Evolutionary conservation across 2,797 vertebrate species (phyloP).

Genomic region (Taeniopygia guttata): DNA sequence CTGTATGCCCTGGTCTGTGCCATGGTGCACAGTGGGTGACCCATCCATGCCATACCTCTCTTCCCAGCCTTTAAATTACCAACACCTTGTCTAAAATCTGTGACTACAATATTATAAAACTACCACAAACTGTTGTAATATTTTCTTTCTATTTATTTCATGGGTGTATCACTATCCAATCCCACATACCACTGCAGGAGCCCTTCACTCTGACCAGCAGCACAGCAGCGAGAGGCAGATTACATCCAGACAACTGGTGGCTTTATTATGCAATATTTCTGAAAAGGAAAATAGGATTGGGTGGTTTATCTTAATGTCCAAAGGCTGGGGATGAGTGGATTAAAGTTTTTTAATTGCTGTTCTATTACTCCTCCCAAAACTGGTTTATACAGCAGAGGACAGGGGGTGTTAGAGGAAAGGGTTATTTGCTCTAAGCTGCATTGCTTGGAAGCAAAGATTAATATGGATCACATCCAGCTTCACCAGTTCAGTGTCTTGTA

Average conservation of each 20-base stretch:
- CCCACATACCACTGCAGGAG: background rate
- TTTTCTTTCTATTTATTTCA: background rate
- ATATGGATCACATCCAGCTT: background rate
- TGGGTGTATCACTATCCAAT: background rate
- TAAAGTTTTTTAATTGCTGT: background rate
- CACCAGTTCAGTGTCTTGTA: background rate
- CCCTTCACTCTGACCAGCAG: background rate
- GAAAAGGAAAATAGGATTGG: slow-evolving; percentile 16
- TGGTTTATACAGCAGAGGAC: rapidly evolving
- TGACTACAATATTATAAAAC: background rate
- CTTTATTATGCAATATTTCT: background rate
- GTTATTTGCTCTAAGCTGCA: background rate
- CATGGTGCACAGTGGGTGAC: rapidly evolving
- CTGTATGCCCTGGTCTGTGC: background rate
- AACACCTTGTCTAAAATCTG: background rate
- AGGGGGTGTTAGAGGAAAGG: background rate
- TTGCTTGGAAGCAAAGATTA: background rate
- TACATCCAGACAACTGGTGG: background rate
- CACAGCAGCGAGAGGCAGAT: background rate
- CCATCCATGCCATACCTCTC: background rate
- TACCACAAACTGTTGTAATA: background rate
- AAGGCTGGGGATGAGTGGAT: background rate
- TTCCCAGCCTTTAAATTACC: background rate
- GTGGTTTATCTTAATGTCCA: background rate
- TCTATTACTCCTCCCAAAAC: background rate